Percentiles rank a stretch among this genome's conserved stretches.
phyloP scores from a whole-genome alignment of 2,113 vertebrate species.

The Rhadina sibilatrix region DNA sequence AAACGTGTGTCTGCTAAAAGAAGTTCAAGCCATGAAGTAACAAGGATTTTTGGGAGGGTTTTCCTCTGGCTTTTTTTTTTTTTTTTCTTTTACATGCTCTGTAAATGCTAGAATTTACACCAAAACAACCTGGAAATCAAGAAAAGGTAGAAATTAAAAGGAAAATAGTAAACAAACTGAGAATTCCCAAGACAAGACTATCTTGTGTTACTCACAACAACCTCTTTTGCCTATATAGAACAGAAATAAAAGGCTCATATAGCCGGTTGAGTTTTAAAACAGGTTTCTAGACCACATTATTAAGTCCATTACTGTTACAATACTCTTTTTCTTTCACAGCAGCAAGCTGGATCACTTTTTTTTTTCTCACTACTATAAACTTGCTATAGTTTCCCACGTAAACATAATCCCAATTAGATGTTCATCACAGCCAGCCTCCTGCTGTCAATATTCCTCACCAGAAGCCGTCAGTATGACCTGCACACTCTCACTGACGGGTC shows the following conservation, averaged over 20 bases:
- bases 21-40: background rate
- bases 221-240: background rate
- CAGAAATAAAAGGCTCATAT: background rate
- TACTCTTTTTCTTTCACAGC: background rate
- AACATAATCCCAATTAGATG: conserved; percentile 1
- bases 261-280: background rate
- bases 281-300: background rate
- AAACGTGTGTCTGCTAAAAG: background rate
- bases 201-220: background rate
- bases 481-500: background rate
- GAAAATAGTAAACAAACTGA: background rate
- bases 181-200: background rate
- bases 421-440: conserved; percentile 12
- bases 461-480: conserved; percentile 14
- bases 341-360: background rate
- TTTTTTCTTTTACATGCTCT: background rate
- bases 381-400: background rate
- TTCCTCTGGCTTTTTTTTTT: background rate
- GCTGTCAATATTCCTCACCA: conserved; percentile 33
- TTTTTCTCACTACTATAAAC: background rate
- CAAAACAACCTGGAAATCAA: accelerated
- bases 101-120: background rate
- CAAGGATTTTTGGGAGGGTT: accelerated
- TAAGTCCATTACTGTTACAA: background rate
- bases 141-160: background rate